Conservation (phyloP, 1,140 invertebrate genomes). For the Drosophila sproati region DNA sequence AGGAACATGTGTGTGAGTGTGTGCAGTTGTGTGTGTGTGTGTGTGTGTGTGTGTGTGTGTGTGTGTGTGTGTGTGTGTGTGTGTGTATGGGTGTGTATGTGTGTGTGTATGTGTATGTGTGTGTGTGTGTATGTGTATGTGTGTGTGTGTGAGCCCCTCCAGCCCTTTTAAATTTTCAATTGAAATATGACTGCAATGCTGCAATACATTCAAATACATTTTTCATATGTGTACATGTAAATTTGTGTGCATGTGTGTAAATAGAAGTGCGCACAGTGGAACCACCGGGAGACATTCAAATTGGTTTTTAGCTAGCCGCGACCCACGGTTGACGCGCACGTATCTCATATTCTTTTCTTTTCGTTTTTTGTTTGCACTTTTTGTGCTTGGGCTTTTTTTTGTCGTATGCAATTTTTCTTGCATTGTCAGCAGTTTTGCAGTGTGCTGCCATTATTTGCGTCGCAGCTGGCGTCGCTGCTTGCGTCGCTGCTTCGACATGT, state of each 20-base stretch:
- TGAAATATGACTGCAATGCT: conserved; percentile 69
- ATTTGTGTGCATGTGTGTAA: neutral
- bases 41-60: conserved; percentile 5
- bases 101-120: conserved; percentile 7
- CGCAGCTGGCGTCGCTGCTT: conserved; percentile 8
- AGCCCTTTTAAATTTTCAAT: conserved; percentile 74
- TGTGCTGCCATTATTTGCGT: conserved; percentile 39
- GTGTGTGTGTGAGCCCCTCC: conserved; percentile 10
- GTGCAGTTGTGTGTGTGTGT: neutral
- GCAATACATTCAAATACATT: conserved; percentile 22
- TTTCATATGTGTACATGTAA: neutral
- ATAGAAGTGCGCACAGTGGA: conserved; percentile 32
- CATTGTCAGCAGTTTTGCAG: conserved; percentile 77
- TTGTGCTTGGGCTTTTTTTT: conserved; percentile 48
- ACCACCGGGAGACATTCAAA: neutral
- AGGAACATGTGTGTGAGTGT: neutral
- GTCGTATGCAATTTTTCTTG: conserved; percentile 75
- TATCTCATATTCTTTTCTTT: conserved; percentile 53
- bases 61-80: conserved; percentile 7
- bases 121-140: conserved; percentile 1
- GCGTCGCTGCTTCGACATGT: conserved; percentile 24
- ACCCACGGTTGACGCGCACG: conserved; percentile 58
- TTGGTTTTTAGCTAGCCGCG: conserved; percentile 13
- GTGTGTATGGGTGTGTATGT: conserved; percentile 8
- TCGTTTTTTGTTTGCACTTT: conserved; percentile 51